These are phyloP conservation scores for Rhingia campestris DNA, from an alignment of 2,888 invertebrate species.

Conservation along the genomic window DNA sequence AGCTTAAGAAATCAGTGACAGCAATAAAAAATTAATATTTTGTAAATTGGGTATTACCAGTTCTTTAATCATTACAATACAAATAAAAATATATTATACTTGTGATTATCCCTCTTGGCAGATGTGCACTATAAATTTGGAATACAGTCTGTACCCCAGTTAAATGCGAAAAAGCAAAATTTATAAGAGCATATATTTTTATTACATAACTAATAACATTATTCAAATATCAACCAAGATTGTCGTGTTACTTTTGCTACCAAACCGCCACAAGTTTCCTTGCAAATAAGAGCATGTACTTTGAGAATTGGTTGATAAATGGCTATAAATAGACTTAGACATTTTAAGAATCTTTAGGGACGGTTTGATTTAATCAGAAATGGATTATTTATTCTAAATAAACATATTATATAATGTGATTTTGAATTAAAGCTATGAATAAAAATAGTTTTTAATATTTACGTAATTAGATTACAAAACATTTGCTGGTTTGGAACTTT, in stretches of 20 bases:
- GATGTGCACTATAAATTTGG: slow-evolving; percentile 11
- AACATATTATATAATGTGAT: slow-evolving; percentile 27
- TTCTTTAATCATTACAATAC: slow-evolving; percentile 7
- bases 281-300: too few relatives aligned
- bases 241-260: too few relatives aligned
- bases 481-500: slow-evolving; percentile 20
- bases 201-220: not conserved
- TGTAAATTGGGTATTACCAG: not conserved
- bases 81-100: not conserved
- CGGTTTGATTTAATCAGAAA: slow-evolving; percentile 1
- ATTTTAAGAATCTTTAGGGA: not conserved
- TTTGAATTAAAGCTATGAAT: slow-evolving; percentile 34
- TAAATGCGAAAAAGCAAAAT: not conserved
- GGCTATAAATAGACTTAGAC: not conserved
- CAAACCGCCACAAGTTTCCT: too few relatives aligned
- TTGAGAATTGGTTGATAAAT: not conserved
- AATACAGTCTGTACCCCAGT: slow-evolving; percentile 1
- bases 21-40: slow-evolving; percentile 3
- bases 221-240: not conserved
- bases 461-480: slow-evolving; percentile 1
- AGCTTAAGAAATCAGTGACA: slow-evolving; percentile 21
- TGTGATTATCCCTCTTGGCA: slow-evolving; percentile 3
- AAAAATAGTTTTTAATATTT: slow-evolving; percentile 30
- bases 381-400: not conserved
- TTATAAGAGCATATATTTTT: not conserved